Evolutionary conservation across 1,140 invertebrate genomes (phyloP).

Genomic region (Artemia franciscana): DNA sequence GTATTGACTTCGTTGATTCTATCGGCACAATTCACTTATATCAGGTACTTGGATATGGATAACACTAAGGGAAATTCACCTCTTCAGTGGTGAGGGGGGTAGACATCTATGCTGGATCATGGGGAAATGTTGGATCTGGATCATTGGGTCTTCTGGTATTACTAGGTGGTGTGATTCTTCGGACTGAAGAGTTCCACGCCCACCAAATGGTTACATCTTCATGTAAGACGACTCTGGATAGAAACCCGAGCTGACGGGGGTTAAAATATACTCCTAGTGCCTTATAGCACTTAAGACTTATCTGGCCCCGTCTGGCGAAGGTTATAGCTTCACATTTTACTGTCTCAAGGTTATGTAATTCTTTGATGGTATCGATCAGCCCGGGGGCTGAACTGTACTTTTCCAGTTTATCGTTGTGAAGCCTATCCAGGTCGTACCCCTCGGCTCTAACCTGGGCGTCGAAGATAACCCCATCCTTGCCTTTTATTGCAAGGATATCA

Average conservation of each 20-base stretch:
- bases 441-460: not conserved
- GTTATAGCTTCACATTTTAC: not conserved
- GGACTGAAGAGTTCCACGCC: not conserved
- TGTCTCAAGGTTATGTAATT: too few species aligned
- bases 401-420: not conserved
- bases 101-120: too few species aligned
- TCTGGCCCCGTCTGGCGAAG: not conserved
- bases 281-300: not conserved
- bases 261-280: not conserved
- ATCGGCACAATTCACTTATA: too few species aligned
- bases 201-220: not conserved
- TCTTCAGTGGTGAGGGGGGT: too few species aligned
- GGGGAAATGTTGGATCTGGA: too few species aligned
- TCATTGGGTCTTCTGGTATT: too few species aligned
- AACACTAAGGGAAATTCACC: too few species aligned
- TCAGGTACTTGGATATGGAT: too few species aligned
- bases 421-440: not conserved
- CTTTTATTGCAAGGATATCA: not conserved
- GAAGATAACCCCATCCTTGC: not conserved
- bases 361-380: not conserved
- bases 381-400: not conserved
- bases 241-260: not conserved
- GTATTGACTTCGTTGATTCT: too few species aligned
- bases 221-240: not conserved
- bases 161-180: too few species aligned